These are phyloP conservation scores for Linyphia triangularis DNA, from an alignment of 2,888 invertebrate genomes.

Conservation along the genomic window DNA sequence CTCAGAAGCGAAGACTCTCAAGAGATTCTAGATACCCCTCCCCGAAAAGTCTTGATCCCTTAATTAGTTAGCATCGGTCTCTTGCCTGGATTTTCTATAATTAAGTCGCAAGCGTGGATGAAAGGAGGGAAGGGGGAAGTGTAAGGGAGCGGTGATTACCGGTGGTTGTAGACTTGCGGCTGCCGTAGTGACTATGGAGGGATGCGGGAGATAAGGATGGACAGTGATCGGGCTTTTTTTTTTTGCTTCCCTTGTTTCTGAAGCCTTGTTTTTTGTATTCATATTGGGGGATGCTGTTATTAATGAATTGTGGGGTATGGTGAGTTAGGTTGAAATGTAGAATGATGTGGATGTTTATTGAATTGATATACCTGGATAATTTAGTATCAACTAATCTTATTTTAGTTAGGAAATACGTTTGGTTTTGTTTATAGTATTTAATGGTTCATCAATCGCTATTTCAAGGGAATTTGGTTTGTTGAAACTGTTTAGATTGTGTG, in stretches of 20 bases:
- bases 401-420: no score
- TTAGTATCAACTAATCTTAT: no score
- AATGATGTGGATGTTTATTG: no score
- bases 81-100: conserved; percentile 73
- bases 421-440: no score
- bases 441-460: no score
- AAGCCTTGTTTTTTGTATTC: not conserved
- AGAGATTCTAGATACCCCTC: conserved; percentile 48
- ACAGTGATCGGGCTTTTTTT: conserved; percentile 25
- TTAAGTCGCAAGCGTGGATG: conserved; percentile 63
- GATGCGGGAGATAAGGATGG: conserved; percentile 31
- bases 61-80: conserved; percentile 74
- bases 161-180: conserved; percentile 40
- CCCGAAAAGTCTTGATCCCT: conserved; percentile 70
- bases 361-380: no score
- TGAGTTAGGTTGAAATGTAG: no score
- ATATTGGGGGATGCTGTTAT: no score
- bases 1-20: conserved; percentile 23
- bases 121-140: conserved; percentile 1
- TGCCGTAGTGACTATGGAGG: conserved; percentile 14
- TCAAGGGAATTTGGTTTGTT: no score
- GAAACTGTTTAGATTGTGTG: no score
- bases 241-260: not conserved
- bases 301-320: no score
- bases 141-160: conserved; percentile 46